Evolutionary conservation across 2,888 invertebrate genomes (phyloP), one percentile per base, ranked within the genome.

Genomic region (Nebria brevicollis): DNA sequence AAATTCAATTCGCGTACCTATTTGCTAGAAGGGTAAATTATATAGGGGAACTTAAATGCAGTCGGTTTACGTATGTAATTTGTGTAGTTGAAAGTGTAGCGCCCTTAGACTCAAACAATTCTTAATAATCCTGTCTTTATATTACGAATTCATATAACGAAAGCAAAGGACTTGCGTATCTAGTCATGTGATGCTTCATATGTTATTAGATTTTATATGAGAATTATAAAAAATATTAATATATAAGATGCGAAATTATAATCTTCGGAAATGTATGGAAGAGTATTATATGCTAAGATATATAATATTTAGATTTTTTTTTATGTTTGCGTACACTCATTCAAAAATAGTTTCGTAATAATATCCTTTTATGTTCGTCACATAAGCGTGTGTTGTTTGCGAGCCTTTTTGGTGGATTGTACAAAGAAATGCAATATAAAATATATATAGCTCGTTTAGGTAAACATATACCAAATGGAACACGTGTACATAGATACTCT

Each of bases 1-100:
- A 81, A 72, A 81, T 81, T 81, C 75, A 73, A 81, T 81, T 75
- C 75, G 66, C 75, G 75, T 81, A 81, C 75, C 74, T 74, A 66
- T 43, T 54, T 64, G n/a, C 64, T 34, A 43, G 42, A 11, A 34
- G 15, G n/a, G 34, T 43, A 70, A 66, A 76, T 81, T 81, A 75
- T 20, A 64, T 25, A 68, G 72, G 80, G 78, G 34, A 41, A 34
- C 70, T 26, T 8, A 74, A 64, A 77, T 43, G 42, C 66, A 66
- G 26, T 72, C 79, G 75, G 72, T 81, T 81, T 81, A 64, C 70
- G 65, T 76, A 81, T 76, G 75, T 70, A 81, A 81, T 75, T 75
- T 81, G 65, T 66, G 75, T 68, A 68, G 74, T 81, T 54, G 54
- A 54, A 54, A 54, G 11, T 54, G 54, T 54, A 54, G 11, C 13